A percentile compares a stretch with the other conserved stretches of the same genome.
Evolutionary conservation across 2,888 invertebrate genomes (phyloP).

Genomic region (Mimas tiliae): DNA sequence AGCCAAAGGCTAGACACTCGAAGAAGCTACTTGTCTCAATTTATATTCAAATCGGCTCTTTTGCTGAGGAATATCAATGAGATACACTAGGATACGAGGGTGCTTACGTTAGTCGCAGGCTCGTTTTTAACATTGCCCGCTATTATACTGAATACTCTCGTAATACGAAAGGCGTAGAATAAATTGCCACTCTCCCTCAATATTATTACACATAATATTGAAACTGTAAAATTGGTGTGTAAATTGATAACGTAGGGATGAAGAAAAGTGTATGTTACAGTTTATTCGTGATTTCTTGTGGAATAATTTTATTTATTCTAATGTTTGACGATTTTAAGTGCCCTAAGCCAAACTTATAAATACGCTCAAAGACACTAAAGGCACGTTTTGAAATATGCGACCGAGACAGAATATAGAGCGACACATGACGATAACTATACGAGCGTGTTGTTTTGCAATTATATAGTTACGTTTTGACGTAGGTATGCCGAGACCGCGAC

Average conservation of each 20-base stretch:
- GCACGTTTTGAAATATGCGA: too few relatives aligned
- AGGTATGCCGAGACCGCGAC: too few relatives aligned
- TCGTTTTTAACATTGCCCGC: slow-evolving; percentile 33
- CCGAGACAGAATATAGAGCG: too few relatives aligned
- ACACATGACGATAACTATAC: too few relatives aligned
- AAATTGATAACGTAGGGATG: background rate
- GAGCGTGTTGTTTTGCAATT: too few relatives aligned
- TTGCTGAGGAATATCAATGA: slow-evolving; percentile 60
- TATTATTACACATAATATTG: background rate
- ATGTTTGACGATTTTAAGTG: too few relatives aligned
- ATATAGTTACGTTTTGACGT: too few relatives aligned
- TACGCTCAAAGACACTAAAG: too few relatives aligned
- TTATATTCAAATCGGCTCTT: slow-evolving; percentile 62
- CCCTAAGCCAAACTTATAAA: too few relatives aligned
- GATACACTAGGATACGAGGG: slow-evolving; percentile 37
- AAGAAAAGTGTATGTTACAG: too few relatives aligned
- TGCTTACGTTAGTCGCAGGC: slow-evolving; percentile 29
- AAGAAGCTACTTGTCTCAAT: slow-evolving; percentile 58
- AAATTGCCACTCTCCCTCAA: slow-evolving; percentile 2
- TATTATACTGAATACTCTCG: slow-evolving; percentile 31
- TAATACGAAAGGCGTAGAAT: slow-evolving; percentile 7
- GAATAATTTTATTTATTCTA: background rate
- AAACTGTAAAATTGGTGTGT: background rate
- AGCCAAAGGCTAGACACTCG: slow-evolving; percentile 49
- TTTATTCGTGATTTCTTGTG: too few relatives aligned